A percentile compares a stretch with the other conserved stretches of the same genome.
Evolutionary conservation across 2,888 invertebrate species (phyloP).

Genomic region (Artemia sinica): DNA sequence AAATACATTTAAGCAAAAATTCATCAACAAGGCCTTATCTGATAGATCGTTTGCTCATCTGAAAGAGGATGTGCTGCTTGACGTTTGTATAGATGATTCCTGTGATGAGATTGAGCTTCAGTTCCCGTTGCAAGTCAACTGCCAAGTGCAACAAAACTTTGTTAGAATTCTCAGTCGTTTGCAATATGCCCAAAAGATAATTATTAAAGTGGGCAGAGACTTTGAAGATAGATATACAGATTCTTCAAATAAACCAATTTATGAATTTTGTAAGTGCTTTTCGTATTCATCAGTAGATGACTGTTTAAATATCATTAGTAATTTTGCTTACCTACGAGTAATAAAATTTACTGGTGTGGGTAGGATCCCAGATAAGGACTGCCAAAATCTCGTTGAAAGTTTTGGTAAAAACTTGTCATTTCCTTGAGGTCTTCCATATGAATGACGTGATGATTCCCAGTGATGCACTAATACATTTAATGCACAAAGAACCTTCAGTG

Average conservation of each 20-base stretch:
- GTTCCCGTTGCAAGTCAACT: not conserved
- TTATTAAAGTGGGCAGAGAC: conserved; percentile 11
- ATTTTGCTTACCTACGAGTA: not conserved
- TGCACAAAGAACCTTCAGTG: too few species aligned
- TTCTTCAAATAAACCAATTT: not conserved
- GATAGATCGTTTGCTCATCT: not conserved
- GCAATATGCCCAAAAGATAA: not conserved
- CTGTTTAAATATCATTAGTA: not conserved
- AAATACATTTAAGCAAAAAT: not conserved
- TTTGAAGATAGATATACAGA: not conserved
- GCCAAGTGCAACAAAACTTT: not conserved
- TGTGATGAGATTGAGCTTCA: conserved; percentile 12
- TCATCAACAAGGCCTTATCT: not conserved
- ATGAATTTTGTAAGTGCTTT: not conserved
- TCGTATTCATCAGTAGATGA: not conserved
- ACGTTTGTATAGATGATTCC: not conserved
- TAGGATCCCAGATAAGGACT: not conserved
- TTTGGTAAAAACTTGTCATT: not conserved
- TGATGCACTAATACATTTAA: not conserved
- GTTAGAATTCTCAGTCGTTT: not conserved
- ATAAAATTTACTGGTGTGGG: not conserved
- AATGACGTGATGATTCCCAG: not conserved
- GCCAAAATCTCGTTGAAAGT: not conserved
- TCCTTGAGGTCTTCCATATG: not conserved
- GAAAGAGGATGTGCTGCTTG: conserved; percentile 1